Evolutionary conservation across 2,888 invertebrate species (phyloP).

Genomic region (Ectobius pallidus): DNA sequence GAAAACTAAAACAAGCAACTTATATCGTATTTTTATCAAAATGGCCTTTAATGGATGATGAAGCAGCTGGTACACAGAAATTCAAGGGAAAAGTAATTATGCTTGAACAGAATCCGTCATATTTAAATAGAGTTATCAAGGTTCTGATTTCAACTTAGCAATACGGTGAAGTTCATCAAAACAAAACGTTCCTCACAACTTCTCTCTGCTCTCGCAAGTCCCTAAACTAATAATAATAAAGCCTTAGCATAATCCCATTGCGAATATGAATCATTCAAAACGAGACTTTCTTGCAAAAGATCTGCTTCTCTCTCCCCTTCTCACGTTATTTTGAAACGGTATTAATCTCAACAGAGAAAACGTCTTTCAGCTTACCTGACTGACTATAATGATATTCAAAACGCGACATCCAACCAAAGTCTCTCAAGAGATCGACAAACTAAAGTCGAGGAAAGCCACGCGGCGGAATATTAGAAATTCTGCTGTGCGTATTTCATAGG

Average conservation of each 20-base stretch:
- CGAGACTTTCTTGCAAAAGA: neutral
- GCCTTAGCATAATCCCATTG: neutral
- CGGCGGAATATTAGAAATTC: neutral
- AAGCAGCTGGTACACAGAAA: neutral
- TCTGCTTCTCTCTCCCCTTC: neutral
- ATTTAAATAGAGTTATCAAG: neutral
- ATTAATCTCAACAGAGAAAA: neutral
- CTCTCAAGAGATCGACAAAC: neutral
- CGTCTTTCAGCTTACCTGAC: neutral
- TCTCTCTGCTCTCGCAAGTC: no score
- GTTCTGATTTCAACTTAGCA: constrained; percentile 1
- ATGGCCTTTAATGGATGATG: no score
- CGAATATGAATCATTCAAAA: neutral
- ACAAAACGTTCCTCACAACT: neutral
- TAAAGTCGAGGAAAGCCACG: neutral
- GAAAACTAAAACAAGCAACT: no score
- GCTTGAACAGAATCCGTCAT: neutral
- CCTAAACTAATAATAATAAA: neutral
- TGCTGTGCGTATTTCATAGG: no score
- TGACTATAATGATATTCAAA: neutral
- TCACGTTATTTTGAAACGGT: neutral
- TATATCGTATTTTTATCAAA: no score
- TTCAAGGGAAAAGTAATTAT: neutral
- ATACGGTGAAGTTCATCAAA: neutral
- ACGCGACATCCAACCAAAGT: neutral